phyloP scores from a whole-genome alignment of 2,888 invertebrate genomes.

The Drosophila picticornis region DNA sequence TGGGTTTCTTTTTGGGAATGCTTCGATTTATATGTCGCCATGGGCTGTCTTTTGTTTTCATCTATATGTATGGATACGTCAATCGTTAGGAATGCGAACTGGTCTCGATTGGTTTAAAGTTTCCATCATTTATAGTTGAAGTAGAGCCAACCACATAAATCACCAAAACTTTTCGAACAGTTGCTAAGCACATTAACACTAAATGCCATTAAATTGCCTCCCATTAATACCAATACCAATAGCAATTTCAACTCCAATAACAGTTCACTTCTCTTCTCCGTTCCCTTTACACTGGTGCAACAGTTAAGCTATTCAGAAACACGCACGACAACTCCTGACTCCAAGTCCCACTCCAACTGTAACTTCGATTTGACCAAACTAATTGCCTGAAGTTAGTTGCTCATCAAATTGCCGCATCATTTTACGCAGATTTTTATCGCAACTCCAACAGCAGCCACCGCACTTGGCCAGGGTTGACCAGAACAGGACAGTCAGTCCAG shows the following conservation, averaged over 20 bases:
- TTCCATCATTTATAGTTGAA: not conserved
- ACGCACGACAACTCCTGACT: slow-evolving; percentile 35
- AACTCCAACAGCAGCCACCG: slow-evolving; percentile 31
- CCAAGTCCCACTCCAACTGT: slow-evolving; percentile 6
- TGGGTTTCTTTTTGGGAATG: slow-evolving; percentile 1
- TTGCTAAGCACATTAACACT: slow-evolving; percentile 58
- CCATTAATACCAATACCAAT: slow-evolving; percentile 5
- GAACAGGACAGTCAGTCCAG: slow-evolving; percentile 7
- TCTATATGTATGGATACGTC: not conserved
- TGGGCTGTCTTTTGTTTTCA: not conserved
- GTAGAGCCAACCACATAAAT: slow-evolving; percentile 27
- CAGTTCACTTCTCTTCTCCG: slow-evolving; percentile 7
- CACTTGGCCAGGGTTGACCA: slow-evolving; percentile 34
- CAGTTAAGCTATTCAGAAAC: slow-evolving; percentile 50
- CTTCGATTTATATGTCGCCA: slow-evolving; percentile 15
- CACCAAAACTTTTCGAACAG: slow-evolving; percentile 41
- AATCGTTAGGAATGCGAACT: not conserved
- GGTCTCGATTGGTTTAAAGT: slow-evolving; percentile 7
- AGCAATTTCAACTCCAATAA: slow-evolving; percentile 25
- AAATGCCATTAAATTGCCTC: slow-evolving; percentile 47
- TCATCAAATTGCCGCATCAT: slow-evolving; percentile 81
- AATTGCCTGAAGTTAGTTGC: slow-evolving; percentile 78
- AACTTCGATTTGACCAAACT: slow-evolving; percentile 60
- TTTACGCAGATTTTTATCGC: slow-evolving; percentile 79
- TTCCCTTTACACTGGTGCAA: slow-evolving; percentile 33